Conservation (phyloP, 2,113 vertebrate genomes). For the Lepus americanus region DNA sequence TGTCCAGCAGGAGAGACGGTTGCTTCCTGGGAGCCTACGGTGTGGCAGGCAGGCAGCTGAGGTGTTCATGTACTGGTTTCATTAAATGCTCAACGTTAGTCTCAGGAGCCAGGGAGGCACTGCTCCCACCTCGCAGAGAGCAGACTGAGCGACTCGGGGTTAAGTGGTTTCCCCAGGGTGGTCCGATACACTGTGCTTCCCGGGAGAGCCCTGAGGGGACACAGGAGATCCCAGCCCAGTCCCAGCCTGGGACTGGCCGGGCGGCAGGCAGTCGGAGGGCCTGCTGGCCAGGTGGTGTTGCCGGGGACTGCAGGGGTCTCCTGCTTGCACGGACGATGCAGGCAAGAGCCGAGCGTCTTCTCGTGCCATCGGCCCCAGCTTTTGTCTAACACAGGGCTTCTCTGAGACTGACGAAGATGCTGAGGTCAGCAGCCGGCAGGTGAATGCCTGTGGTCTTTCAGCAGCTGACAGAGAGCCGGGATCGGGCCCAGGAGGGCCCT, state of each 20-base stretch:
- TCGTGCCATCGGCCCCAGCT: not conserved
- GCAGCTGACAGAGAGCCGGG: not conserved
- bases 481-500: not conserved
- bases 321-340: not conserved
- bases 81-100: slow-evolving; percentile 10
- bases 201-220: not conserved
- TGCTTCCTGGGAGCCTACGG: slow-evolving; percentile 14
- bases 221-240: not conserved
- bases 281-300: not conserved
- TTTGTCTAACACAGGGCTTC: not conserved
- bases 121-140: slow-evolving; percentile 29
- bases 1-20: not conserved
- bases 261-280: not conserved
- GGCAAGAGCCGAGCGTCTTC: not conserved
- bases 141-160: not conserved
- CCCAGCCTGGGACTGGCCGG: not conserved
- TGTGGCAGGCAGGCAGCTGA: not conserved
- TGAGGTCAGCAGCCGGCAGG: not conserved
- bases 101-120: not conserved
- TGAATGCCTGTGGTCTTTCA: not conserved
- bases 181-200: not conserved
- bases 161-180: not conserved
- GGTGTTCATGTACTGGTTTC: not conserved
- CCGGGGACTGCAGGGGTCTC: not conserved
- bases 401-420: not conserved